Conservation (phyloP, 2,888 invertebrate species). For the Taphrorychus bicolor region DNA sequence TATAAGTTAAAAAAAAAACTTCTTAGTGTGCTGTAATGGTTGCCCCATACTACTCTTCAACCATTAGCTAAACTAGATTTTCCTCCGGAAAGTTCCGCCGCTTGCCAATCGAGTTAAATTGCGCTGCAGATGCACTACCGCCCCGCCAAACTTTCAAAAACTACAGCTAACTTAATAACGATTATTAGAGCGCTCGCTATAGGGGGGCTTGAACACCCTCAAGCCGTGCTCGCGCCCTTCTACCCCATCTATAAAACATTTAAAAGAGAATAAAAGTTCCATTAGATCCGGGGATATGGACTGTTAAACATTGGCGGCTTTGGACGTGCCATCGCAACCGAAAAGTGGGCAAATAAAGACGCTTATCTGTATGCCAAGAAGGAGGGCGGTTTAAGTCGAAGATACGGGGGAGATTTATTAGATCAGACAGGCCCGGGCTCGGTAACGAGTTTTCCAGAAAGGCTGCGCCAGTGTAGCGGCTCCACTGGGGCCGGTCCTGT, state of each 20-base stretch:
- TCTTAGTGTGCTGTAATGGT: no score
- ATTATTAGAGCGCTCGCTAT: no score
- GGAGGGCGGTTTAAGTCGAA: conserved; percentile 14
- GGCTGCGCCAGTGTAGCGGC: background rate
- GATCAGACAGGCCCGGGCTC: background rate
- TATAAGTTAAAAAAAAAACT: no score
- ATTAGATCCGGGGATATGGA: conserved; percentile 15
- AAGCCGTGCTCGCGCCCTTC: no score
- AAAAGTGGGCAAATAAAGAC: conserved; percentile 41
- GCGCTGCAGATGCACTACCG: background rate
- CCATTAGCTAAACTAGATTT: no score
- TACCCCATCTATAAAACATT: background rate
- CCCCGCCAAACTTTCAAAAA: background rate
- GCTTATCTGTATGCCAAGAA: conserved; percentile 28
- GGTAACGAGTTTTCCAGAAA: background rate
- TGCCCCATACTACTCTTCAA: no score
- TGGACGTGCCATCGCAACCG: conserved; percentile 26
- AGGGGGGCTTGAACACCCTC: no score
- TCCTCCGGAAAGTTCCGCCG: no score
- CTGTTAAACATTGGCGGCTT: conserved; percentile 26
- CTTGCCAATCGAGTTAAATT: background rate
- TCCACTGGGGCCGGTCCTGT: background rate
- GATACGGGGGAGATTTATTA: conserved; percentile 21
- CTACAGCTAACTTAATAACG: background rate
- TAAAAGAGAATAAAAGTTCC: background rate